Conservation (phyloP, 2,888 invertebrate species). For the Caradrina clavipalpis region DNA sequence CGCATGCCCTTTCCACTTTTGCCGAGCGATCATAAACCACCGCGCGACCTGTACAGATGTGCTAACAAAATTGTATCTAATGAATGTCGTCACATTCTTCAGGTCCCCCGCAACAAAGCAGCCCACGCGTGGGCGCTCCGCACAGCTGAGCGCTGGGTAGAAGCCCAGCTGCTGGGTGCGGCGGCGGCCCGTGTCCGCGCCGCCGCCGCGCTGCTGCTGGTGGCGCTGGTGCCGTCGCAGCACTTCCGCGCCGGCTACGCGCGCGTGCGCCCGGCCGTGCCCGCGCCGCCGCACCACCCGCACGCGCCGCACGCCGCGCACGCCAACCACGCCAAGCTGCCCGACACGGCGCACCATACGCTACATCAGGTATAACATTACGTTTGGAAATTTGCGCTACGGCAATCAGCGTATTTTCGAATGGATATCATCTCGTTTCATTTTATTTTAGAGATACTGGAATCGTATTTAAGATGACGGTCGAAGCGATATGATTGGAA, state of each 20-base stretch:
- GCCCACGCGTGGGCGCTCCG: constrained; percentile 98
- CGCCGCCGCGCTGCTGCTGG: constrained; percentile 97
- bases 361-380: constrained; percentile 85
- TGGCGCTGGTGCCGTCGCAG: constrained; percentile 97
- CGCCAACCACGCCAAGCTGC: constrained; percentile 80
- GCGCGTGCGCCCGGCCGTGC: constrained; percentile 87
- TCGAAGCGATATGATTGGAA: too few relatives aligned
- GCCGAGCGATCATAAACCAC: too few relatives aligned
- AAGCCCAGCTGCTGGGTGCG: constrained; percentile 96
- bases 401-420: too few relatives aligned
- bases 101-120: constrained; percentile 96
- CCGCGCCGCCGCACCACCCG: constrained; percentile 89
- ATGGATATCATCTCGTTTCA: too few relatives aligned
- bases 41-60: too few relatives aligned
- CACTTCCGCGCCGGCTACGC: constrained; percentile 97
- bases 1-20: too few relatives aligned
- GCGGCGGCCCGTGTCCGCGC: constrained; percentile 95
- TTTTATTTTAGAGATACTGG: too few relatives aligned
- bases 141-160: constrained; percentile 97
- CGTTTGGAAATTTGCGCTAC: too few relatives aligned
- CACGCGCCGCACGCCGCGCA: constrained; percentile 79
- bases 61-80: not conserved
- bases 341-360: constrained; percentile 89
- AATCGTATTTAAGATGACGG: too few relatives aligned
- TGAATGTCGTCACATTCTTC: constrained; percentile 16